These are phyloP conservation scores for Noctua comes DNA, from an alignment of 2,888 invertebrate genomes.

Conservation along the genomic window DNA sequence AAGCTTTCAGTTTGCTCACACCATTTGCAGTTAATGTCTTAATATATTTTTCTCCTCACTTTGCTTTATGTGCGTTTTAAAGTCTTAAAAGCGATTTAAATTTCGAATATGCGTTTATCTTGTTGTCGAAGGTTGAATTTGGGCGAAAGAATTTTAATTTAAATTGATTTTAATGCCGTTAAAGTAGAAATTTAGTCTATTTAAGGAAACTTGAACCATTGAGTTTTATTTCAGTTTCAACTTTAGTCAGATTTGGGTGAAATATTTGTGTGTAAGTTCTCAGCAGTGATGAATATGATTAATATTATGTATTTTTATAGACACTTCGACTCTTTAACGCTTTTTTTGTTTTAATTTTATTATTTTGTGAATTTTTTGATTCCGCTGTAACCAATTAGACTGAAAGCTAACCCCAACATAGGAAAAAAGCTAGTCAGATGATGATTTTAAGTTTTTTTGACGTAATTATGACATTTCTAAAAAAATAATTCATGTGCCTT, in stretches of 20 bases:
- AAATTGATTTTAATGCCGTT: slow-evolving; percentile 61
- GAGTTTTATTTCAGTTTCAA: slow-evolving; percentile 31
- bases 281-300: neutral
- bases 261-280: neutral
- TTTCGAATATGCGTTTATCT: slow-evolving; percentile 47
- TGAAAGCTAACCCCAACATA: neutral
- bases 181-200: slow-evolving; percentile 27
- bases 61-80: slow-evolving; percentile 39
- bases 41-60: slow-evolving; percentile 57
- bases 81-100: slow-evolving; percentile 44
- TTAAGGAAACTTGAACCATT: slow-evolving; percentile 45
- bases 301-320: too few species aligned
- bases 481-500: neutral
- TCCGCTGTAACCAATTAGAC: neutral
- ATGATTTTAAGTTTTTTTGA: neutral
- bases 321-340: neutral
- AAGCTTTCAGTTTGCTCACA: slow-evolving; percentile 53
- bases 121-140: slow-evolving; percentile 44
- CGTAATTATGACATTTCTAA: neutral
- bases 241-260: slow-evolving; percentile 12
- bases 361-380: neutral
- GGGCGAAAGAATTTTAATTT: slow-evolving; percentile 63
- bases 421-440: neutral
- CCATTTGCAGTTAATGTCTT: slow-evolving; percentile 54
- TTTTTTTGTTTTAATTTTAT: neutral